Evolutionary conservation across 2,888 invertebrate genomes (phyloP).

Genomic region (Trachelus stipa): DNA sequence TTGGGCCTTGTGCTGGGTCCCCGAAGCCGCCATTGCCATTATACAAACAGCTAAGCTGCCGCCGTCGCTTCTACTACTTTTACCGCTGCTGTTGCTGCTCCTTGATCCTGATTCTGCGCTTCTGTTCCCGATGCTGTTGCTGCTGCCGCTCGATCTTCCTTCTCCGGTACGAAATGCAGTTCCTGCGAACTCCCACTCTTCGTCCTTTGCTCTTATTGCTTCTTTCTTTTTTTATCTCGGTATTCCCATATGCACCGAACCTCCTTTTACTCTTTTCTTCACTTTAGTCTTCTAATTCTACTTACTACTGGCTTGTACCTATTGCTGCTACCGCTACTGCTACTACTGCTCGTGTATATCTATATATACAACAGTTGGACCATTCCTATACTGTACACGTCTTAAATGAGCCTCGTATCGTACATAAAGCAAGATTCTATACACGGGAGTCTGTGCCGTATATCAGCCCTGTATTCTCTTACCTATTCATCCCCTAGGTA

Average conservation of each 20-base stretch:
- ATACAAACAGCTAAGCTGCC: slow-evolving; percentile 29
- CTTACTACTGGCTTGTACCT: not conserved
- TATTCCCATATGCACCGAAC: not conserved
- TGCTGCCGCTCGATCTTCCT: not conserved
- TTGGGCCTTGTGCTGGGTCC: slow-evolving; percentile 50
- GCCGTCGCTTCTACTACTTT: slow-evolving; percentile 15
- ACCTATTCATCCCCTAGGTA: not conserved
- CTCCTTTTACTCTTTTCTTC: not conserved
- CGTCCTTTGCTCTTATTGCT: not conserved
- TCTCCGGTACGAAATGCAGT: slow-evolving; percentile 31
- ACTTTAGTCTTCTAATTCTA: not conserved
- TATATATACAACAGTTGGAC: not conserved
- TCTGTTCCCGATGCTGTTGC: not conserved
- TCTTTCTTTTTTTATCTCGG: not conserved
- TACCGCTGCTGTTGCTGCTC: not conserved
- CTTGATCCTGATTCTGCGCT: not conserved
- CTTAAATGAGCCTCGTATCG: not conserved
- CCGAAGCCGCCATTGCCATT: slow-evolving; percentile 52
- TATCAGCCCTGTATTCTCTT: not conserved
- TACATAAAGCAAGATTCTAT: not conserved
- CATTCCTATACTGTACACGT: not conserved
- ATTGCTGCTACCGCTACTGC: not conserved
- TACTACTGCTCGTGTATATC: not conserved
- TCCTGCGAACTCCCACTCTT: slow-evolving; percentile 33
- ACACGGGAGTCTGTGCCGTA: not conserved